These are phyloP conservation scores for Emydocephalus ijimae DNA, from an alignment of 2,113 vertebrate genomes.

Conservation along the genomic window DNA sequence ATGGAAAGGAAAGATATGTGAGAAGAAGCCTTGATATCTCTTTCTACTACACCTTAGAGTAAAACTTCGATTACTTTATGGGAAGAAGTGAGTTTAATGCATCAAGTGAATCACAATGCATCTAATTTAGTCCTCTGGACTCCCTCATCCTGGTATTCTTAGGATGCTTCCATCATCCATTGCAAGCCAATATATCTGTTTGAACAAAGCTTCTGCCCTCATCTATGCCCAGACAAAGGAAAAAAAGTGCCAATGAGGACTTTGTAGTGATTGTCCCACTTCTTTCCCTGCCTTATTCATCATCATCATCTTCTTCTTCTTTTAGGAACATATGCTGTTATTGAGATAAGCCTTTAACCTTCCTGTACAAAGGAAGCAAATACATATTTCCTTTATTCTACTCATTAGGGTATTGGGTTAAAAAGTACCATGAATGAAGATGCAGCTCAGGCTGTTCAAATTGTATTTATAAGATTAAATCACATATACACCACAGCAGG, in stretches of 20 bases:
- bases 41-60: not conserved
- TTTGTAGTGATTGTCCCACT: not conserved
- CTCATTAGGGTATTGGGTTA: not conserved
- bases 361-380: not conserved
- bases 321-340: not conserved
- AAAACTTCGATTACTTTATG: not conserved
- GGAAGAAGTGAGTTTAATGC: not conserved
- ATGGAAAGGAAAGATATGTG: not conserved
- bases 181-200: not conserved
- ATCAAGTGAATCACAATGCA: not conserved
- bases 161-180: not conserved
- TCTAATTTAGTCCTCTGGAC: not conserved
- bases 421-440: not conserved
- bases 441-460: not conserved
- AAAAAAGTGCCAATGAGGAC: not conserved
- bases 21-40: not conserved
- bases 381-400: not conserved
- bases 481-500: not conserved
- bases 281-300: not conserved
- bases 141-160: not conserved
- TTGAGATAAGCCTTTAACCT: not conserved
- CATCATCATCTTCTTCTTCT: not conserved
- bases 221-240: not conserved
- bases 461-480: not conserved
- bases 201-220: not conserved